A percentile compares a stretch with the other conserved stretches of the same genome.
These are phyloP conservation scores for Cyclura pinguis DNA, from an alignment of 2,797 vertebrate species.

Conservation along the genomic window DNA sequence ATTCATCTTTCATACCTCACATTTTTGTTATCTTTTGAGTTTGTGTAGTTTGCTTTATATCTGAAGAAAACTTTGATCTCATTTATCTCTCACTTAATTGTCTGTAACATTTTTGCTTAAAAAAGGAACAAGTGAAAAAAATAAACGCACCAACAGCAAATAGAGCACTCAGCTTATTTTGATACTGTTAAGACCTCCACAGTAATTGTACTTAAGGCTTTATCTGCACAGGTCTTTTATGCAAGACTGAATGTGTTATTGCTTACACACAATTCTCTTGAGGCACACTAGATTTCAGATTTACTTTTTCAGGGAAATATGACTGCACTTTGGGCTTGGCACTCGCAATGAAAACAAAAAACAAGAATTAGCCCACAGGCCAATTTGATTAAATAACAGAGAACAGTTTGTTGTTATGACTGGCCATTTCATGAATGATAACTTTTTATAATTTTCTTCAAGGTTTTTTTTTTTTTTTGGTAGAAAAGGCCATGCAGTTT, in stretches of 20 bases:
- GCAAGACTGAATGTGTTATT: background rate
- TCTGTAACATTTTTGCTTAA: constrained; percentile 68
- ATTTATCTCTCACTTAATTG: constrained; percentile 78
- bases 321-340: background rate
- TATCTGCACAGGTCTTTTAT: background rate
- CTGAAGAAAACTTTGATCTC: constrained; percentile 61
- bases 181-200: constrained; percentile 6
- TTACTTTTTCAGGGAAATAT: background rate
- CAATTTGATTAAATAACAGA: background rate
- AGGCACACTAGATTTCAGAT: background rate
- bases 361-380: background rate
- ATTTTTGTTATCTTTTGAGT: constrained; percentile 67
- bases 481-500: background rate
- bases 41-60: constrained; percentile 68
- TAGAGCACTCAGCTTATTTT: constrained; percentile 38
- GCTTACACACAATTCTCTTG: background rate
- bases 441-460: constrained; percentile 7
- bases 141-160: constrained; percentile 45
- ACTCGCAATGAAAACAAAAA: background rate
- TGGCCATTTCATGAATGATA: background rate
- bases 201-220: constrained; percentile 8
- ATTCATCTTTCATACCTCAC: constrained; percentile 66
- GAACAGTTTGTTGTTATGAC: background rate
- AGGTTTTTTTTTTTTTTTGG: background rate
- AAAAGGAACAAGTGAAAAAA: constrained; percentile 39